Percentiles rank a stretch among this genome's conserved stretches.
Conservation (phyloP, 2,797 vertebrate genomes). For the Glossophaga mutica region DNA sequence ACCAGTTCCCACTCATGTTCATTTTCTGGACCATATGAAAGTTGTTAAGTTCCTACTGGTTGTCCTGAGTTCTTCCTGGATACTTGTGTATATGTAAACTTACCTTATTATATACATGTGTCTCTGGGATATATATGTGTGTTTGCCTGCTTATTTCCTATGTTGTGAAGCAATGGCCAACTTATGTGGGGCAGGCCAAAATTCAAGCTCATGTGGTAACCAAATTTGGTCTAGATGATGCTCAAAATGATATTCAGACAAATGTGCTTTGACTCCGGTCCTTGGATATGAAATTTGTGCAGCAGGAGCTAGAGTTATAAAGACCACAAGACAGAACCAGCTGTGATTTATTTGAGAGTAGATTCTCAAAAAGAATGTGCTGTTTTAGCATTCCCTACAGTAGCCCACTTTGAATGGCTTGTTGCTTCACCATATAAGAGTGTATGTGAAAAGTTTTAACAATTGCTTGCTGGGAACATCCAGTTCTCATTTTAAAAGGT, state of each 20-base stretch:
- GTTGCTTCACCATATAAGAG: slow-evolving; percentile 82
- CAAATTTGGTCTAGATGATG: slow-evolving; percentile 33
- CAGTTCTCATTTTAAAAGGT: slow-evolving; percentile 72
- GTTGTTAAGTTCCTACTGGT: slow-evolving; percentile 53
- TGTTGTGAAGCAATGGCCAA: slow-evolving; percentile 78
- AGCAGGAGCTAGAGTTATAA: slow-evolving; percentile 28
- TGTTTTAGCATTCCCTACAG: slow-evolving; percentile 9
- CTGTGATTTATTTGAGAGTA: slow-evolving; percentile 22
- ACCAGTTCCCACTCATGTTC: slow-evolving; percentile 15
- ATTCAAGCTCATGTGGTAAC: neutral
- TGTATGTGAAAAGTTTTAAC: slow-evolving; percentile 79
- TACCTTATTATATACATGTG: slow-evolving; percentile 82
- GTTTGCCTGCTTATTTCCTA: slow-evolving; percentile 83
- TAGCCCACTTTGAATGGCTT: slow-evolving; percentile 49
- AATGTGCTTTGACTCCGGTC: slow-evolving; percentile 25
- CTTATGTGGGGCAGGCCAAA: slow-evolving; percentile 24
- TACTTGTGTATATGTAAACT: slow-evolving; percentile 79
- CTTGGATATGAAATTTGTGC: slow-evolving; percentile 32
- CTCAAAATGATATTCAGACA: slow-evolving; percentile 40
- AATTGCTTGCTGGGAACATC: slow-evolving; percentile 82
- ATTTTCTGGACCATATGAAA: slow-evolving; percentile 43
- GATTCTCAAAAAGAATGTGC: slow-evolving; percentile 39
- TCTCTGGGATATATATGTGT: slow-evolving; percentile 82
- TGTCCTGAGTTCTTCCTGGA: slow-evolving; percentile 75
- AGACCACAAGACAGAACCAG: neutral